phyloP scores from a whole-genome alignment of 2,113 vertebrate genomes.

The Semnornis frantzii region DNA sequence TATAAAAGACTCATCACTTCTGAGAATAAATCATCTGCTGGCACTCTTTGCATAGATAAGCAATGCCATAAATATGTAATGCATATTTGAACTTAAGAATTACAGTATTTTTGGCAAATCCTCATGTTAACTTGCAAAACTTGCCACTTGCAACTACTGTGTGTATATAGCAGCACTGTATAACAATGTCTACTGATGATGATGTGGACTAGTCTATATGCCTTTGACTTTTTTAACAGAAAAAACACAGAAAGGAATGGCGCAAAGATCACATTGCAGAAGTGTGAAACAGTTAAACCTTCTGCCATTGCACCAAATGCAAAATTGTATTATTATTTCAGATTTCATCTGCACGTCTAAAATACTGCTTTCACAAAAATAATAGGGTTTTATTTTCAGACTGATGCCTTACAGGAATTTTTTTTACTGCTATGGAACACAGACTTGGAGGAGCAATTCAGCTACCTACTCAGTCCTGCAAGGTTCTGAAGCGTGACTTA shows the following conservation, averaged over 20 bases:
- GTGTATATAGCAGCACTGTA: not conserved
- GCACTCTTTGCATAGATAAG: not conserved
- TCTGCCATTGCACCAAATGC: not conserved
- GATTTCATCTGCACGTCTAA: not conserved
- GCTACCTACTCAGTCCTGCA: not conserved
- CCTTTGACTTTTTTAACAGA: not conserved
- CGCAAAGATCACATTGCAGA: not conserved
- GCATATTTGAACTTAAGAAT: not conserved
- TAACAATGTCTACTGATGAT: not conserved
- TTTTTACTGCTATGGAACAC: not conserved
- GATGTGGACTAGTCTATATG: not conserved
- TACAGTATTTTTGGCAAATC: not conserved
- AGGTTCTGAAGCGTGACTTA: not conserved
- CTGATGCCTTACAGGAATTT: not conserved
- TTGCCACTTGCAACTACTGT: not conserved
- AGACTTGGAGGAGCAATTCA: not conserved
- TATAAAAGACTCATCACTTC: not conserved
- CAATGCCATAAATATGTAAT: not conserved
- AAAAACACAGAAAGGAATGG: not conserved
- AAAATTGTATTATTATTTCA: not conserved
- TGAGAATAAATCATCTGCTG: not conserved
- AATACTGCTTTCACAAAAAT: not conserved
- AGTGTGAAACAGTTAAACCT: not conserved
- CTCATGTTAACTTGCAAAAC: not conserved
- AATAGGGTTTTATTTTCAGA: not conserved